These are phyloP conservation scores for Novumbra hubbsi DNA, from an alignment of 2,797 vertebrate genomes.

Conservation along the genomic window DNA sequence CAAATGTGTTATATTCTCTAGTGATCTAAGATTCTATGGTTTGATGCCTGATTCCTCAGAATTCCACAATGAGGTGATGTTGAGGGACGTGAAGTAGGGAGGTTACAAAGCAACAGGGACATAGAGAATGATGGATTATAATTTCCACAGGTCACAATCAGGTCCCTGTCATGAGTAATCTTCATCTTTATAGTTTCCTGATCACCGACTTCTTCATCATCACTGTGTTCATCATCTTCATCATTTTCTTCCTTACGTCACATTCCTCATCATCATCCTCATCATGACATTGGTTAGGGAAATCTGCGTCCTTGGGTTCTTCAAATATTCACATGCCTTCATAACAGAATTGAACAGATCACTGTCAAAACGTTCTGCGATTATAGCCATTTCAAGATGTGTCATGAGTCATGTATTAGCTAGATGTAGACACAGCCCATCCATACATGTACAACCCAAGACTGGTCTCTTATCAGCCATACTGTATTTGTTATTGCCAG, in stretches of 20 bases:
- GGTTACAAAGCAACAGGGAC: not conserved
- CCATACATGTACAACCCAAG: no score
- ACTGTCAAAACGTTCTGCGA: no score
- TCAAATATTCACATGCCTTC: no score
- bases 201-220: slow-evolving; percentile 5
- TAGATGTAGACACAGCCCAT: no score
- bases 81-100: not conserved
- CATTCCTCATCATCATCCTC: not conserved
- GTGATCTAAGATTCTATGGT: slow-evolving; percentile 37
- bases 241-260: no score
- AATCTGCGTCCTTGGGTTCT: no score
- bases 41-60: slow-evolving; percentile 48
- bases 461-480: no score
- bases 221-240: not conserved
- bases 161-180: not conserved
- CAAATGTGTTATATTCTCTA: slow-evolving; percentile 53
- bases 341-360: no score
- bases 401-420: no score
- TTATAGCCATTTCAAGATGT: no score
- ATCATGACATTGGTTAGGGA: not conserved
- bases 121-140: not conserved
- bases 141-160: not conserved
- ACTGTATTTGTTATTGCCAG: no score
- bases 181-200: not conserved
- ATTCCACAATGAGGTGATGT: not conserved